Conservation (phyloP, 2,888 invertebrate species). For the Acrobasis suavella region DNA sequence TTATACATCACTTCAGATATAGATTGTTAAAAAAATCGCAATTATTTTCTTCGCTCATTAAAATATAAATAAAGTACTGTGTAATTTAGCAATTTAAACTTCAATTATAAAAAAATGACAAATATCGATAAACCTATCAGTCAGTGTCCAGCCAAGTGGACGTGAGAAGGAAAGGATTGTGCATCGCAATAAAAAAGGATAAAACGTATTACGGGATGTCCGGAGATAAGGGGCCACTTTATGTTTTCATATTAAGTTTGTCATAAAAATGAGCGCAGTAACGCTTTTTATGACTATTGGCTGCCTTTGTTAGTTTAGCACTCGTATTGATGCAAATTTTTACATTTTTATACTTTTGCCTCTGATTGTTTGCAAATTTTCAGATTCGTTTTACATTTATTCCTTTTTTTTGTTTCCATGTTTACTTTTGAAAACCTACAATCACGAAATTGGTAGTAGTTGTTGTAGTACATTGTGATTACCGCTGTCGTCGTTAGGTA, state of each 20-base stretch:
- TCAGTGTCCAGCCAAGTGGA: constrained; percentile 40
- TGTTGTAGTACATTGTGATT: no score
- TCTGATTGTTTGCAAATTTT: constrained; percentile 15
- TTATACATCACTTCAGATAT: not conserved
- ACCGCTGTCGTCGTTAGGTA: no score
- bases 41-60: no score
- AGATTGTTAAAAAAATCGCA: no score
- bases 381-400: constrained; percentile 3
- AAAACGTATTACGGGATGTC: constrained; percentile 70
- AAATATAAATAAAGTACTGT: not conserved
- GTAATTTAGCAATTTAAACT: not conserved
- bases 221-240: constrained; percentile 65
- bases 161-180: constrained; percentile 59
- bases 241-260: constrained; percentile 68
- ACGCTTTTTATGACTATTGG: constrained; percentile 56
- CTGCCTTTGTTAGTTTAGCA: constrained; percentile 49
- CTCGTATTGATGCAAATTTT: constrained; percentile 31
- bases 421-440: constrained; percentile 6
- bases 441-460: no score
- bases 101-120: constrained; percentile 18
- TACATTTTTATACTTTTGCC: constrained; percentile 18
- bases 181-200: constrained; percentile 67
- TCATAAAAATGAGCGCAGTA: constrained; percentile 62
- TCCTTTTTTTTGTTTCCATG: not conserved
- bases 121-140: constrained; percentile 39